These are phyloP conservation scores for Onychostruthus taczanowskii DNA, from an alignment of 2,113 vertebrate genomes.

Conservation along the genomic window DNA sequence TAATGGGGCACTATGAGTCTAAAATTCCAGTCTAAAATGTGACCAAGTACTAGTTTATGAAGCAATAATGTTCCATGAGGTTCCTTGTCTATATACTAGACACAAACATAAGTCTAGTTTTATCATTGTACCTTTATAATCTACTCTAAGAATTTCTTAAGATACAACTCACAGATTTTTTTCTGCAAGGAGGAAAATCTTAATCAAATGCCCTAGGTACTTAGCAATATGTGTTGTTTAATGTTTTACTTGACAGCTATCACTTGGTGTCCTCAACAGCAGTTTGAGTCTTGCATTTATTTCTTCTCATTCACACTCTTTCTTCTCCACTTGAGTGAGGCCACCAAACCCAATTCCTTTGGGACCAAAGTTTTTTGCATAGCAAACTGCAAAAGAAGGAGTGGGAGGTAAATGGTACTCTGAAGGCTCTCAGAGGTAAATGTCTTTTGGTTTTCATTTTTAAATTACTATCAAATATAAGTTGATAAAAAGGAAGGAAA, in stretches of 20 bases:
- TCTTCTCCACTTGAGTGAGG: slow-evolving; percentile 84
- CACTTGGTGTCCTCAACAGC: neutral
- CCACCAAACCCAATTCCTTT: slow-evolving; percentile 94
- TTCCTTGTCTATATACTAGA: neutral
- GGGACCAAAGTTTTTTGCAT: slow-evolving; percentile 95
- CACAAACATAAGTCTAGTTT: neutral
- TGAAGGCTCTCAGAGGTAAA: neutral
- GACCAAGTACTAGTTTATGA: neutral
- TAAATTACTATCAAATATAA: neutral
- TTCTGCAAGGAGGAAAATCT: neutral
- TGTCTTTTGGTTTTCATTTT: neutral
- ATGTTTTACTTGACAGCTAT: neutral
- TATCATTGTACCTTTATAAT: neutral
- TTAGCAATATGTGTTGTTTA: neutral
- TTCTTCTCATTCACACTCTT: slow-evolving; percentile 66
- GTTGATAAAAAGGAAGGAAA: neutral
- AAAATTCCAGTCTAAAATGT: neutral
- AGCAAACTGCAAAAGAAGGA: slow-evolving; percentile 82
- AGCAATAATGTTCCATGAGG: neutral
- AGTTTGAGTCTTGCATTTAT: neutral
- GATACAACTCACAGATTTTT: neutral
- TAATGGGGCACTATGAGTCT: neutral
- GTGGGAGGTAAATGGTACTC: neutral
- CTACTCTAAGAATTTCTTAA: neutral
- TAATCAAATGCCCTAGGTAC: neutral